These are phyloP conservation scores for Euzophera pinguis DNA, from an alignment of 2,888 invertebrate species.

Conservation along the genomic window DNA sequence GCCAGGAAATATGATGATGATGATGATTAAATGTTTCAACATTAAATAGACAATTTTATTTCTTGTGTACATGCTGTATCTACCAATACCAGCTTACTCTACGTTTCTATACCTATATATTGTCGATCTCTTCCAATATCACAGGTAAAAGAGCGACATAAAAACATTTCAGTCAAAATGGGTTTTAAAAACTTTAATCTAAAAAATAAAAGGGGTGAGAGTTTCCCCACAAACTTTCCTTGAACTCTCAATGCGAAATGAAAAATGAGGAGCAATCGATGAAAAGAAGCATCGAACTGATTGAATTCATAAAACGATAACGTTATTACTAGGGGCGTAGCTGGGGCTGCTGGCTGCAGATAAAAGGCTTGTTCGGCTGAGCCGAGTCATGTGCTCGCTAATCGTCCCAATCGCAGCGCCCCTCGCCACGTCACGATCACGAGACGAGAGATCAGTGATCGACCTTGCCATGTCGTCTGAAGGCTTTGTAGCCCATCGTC, in stretches of 20 bases:
- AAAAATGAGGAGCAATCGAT: conserved; percentile 21
- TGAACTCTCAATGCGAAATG: background rate
- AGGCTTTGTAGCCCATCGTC: background rate
- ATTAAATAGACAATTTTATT: too few species aligned
- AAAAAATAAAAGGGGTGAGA: too few species aligned
- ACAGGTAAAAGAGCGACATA: too few species aligned
- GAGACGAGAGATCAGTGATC: conserved; percentile 23
- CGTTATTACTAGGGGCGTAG: conserved; percentile 37
- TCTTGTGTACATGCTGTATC: too few species aligned
- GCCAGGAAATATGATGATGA: too few species aligned
- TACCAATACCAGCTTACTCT: too few species aligned
- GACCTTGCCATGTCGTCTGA: conserved; percentile 13
- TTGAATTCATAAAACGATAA: conserved; percentile 50
- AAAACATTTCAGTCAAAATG: too few species aligned
- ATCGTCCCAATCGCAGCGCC: conserved; percentile 33
- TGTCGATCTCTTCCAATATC: too few species aligned
- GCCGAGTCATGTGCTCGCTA: conserved; percentile 43
- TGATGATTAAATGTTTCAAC: too few species aligned
- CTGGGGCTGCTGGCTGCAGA: conserved; percentile 43
- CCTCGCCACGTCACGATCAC: conserved; percentile 35
- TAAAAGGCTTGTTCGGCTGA: conserved; percentile 54
- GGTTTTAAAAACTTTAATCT: too few species aligned
- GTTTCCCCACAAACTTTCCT: too few species aligned
- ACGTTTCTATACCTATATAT: too few species aligned
- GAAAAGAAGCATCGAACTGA: conserved; percentile 44